Evolutionary conservation across 37 sponge, comb jelly and placozoan genomes (phyloP), one percentile per base, ranked within the genome.

Genomic region (Geodia barretti): DNA sequence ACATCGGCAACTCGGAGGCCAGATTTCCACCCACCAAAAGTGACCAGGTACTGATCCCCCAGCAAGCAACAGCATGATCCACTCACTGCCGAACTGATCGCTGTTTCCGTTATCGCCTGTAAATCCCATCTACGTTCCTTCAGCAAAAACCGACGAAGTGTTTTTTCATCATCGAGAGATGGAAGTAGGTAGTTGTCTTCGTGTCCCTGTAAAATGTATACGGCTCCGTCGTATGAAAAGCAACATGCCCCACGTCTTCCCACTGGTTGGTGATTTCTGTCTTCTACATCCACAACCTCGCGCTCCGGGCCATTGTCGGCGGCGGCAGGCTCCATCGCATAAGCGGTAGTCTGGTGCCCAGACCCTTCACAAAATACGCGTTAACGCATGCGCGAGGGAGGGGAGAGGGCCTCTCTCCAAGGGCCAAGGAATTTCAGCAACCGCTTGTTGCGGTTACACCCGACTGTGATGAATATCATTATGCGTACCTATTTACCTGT

Each of bases 21-120:
- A 11, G 3, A 21, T 0, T 21, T 21, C 84, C 84, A 89, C 0
- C 89, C 84, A 1, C 89, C 84, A 74, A 89, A 89, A 11, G 41
- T 42, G 26, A 78, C 82, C 19, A 89, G 40, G 14, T 67, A 1
- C 43, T 47, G 54, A 7, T 47, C 54, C 7, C 54, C 54, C 54
- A 47, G 14, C 54, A 47, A 47, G 54, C 54, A 47, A 47, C 54
- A 47, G 54, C 54, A 47, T 14, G 54, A 7, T 47, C 54, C 54
- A 17, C 11, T 17, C 14, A 47, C 54, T 17, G 14, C 54, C 11
- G 11, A 17, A 14, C 54, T 47, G 11, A 47, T 47, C 54, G 54
- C 54, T 47, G 54, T 7, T 17, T 47, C 14, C 11, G 7, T 47
- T 7, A 47, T 14, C 14, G 11, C 14, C 11, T 17, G 11, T 17